Base-by-base conservation (phyloP, 2,113 vertebrate species). In the Aviceda subcristata region DNA sequence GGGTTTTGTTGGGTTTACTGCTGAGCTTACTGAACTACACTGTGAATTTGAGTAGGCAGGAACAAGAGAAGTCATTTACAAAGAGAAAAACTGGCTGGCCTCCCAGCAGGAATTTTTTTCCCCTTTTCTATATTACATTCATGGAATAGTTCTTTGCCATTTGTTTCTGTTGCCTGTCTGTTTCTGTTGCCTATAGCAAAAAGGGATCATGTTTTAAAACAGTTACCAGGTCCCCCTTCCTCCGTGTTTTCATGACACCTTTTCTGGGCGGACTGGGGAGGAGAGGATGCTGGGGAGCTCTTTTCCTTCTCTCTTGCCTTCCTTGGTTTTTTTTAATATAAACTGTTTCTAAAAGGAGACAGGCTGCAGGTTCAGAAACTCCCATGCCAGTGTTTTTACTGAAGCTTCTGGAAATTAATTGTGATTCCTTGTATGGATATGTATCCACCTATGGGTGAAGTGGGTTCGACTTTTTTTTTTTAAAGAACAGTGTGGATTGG, bases 111-210 rank as follows among this genome's bases (percentile, higher is more conserved):
- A 71, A 23, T 92, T 87, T 95, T 95, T 96, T 90, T 51, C 39
- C 67, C 80, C 59, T 86, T 89, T 96, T 94, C 91, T 85, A 57
- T 86, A 66, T 87, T 89, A 75, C 91, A 91, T 97, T 94, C 36
- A 26, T 88, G 68, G 86, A 78, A 95, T 97, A 91, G 86, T 95
- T 97, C 73, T 81, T 72, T 87, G 92, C 91, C 69, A 8, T 45
- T 84, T 89, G 72, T 92, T 95, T 92, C 62, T 92, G 77, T 89
- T 96, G 80, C 57, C 39, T 69, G 30, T 94, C 93, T 92, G 59
- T 79, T 91, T 91, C 68, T 30, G 72, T 97, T 97, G 89, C 89
- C 89, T 92, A 30, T 85, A 87, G 94, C 83, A 92, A 97, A 94
- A 88, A 68, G 38, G 56, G 73, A 67, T 79, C 3, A 0, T 55